These are phyloP conservation scores for Chloroclystis v-ata DNA, from an alignment of 2,888 invertebrate species.

Conservation along the genomic window DNA sequence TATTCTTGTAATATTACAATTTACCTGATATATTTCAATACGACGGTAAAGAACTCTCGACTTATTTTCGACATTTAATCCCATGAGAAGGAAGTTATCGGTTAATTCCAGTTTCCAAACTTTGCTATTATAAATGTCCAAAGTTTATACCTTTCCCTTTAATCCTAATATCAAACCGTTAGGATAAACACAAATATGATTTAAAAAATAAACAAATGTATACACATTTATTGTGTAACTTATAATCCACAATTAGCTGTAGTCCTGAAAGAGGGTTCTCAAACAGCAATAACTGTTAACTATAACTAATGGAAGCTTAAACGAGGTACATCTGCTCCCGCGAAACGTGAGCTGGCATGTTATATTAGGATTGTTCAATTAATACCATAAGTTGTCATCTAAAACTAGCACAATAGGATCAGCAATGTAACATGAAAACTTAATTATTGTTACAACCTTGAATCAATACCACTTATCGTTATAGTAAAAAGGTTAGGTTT, in stretches of 20 bases:
- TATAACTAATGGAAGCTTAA: constrained; percentile 12
- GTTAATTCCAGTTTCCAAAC: background rate
- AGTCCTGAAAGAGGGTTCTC: background rate
- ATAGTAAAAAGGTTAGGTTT: too few species aligned
- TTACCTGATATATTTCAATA: constrained; percentile 2
- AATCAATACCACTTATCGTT: too few species aligned
- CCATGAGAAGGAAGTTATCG: background rate
- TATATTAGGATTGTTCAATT: constrained; percentile 10
- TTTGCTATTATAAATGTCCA: background rate
- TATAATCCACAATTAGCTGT: too few species aligned
- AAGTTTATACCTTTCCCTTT: too few species aligned
- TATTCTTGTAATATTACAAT: constrained; percentile 6
- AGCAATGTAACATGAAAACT: too few species aligned
- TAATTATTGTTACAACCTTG: too few species aligned
- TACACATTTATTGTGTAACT: too few species aligned
- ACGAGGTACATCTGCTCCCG: constrained; percentile 15
- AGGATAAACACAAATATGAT: too few species aligned
- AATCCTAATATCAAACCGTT: too few species aligned
- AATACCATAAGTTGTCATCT: constrained; percentile 3
- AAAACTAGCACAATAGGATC: background rate
- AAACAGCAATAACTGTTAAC: constrained; percentile 1
- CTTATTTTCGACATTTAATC: background rate
- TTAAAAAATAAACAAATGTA: too few species aligned
- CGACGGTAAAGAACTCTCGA: background rate
- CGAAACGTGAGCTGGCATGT: constrained; percentile 2